Conservation (phyloP, 2,797 vertebrate species). For the Craterocephalus amniculus region DNA sequence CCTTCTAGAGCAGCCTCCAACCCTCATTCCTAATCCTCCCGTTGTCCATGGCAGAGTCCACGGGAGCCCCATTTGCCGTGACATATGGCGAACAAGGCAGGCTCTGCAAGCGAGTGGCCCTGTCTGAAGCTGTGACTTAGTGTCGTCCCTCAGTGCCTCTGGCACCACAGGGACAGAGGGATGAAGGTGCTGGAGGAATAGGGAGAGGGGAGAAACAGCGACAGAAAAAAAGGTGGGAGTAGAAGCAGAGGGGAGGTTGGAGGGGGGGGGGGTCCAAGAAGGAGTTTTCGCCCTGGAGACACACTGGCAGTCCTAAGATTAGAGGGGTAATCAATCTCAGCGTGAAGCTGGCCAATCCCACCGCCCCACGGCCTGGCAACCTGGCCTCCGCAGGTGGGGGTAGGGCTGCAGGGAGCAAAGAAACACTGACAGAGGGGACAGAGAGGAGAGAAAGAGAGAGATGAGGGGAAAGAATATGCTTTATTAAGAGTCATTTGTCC, state of each 20-base stretch:
- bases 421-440: constrained; percentile 54
- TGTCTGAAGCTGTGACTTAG: constrained; percentile 83
- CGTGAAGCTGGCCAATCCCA: constrained; percentile 72
- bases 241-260: constrained; percentile 51
- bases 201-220: constrained; percentile 63
- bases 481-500: constrained; percentile 86
- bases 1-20: constrained; percentile 42
- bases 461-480: constrained; percentile 69
- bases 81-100: constrained; percentile 76
- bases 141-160: constrained; percentile 80
- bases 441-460: constrained; percentile 43
- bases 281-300: constrained; percentile 79
- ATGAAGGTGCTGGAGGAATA: constrained; percentile 74
- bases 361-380: constrained; percentile 65
- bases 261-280: constrained; percentile 59
- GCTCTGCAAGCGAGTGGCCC: constrained; percentile 77
- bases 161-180: constrained; percentile 78
- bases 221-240: constrained; percentile 60
- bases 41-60: constrained; percentile 72
- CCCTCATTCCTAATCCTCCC: constrained; percentile 53
- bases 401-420: constrained; percentile 59
- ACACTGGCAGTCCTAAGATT: constrained; percentile 79
- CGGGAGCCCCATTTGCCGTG: constrained; percentile 79
- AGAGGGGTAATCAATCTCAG: constrained; percentile 82
- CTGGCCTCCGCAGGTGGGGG: constrained; percentile 72